These are phyloP conservation scores for Hydrozoanthus gracilis DNA, from an alignment of 92 coral and sea anemone genomes.

Conservation along the genomic window DNA sequence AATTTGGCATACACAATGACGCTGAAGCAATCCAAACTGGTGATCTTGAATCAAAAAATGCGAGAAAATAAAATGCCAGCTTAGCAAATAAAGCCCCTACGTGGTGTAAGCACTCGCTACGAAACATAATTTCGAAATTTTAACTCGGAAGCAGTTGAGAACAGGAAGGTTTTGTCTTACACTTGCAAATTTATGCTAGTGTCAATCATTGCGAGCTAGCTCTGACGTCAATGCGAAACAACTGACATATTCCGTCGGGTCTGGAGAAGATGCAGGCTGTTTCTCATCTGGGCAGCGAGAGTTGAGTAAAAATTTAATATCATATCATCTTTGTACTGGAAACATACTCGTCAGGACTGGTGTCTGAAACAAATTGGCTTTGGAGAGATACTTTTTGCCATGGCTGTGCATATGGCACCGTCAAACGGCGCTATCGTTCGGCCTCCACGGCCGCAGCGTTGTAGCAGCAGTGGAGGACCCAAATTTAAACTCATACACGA, in stretches of 20 bases:
- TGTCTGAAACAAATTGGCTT: not conserved
- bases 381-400: conserved; percentile 45
- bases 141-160: not conserved
- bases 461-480: conserved; percentile 93
- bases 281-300: conserved; percentile 23
- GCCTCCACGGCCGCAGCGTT: conserved; percentile 85
- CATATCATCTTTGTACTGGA: not conserved
- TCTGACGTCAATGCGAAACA: conserved; percentile 45
- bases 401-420: conserved; percentile 83
- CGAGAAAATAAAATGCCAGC: not conserved
- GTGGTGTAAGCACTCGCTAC: not conserved
- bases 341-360: conserved; percentile 11
- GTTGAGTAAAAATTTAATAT: conserved; percentile 16
- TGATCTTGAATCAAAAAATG: not conserved
- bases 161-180: not conserved
- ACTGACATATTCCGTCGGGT: conserved; percentile 38
- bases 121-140: not conserved
- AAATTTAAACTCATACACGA: conserved; percentile 98
- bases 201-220: conserved; percentile 22
- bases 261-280: conserved; percentile 28
- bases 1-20: no score
- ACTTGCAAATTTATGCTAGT: conserved; percentile 38
- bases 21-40: not conserved
- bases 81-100: not conserved
- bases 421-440: conserved; percentile 71